Conservation (phyloP, 2,888 invertebrate genomes). For the Caprella mutica region DNA sequence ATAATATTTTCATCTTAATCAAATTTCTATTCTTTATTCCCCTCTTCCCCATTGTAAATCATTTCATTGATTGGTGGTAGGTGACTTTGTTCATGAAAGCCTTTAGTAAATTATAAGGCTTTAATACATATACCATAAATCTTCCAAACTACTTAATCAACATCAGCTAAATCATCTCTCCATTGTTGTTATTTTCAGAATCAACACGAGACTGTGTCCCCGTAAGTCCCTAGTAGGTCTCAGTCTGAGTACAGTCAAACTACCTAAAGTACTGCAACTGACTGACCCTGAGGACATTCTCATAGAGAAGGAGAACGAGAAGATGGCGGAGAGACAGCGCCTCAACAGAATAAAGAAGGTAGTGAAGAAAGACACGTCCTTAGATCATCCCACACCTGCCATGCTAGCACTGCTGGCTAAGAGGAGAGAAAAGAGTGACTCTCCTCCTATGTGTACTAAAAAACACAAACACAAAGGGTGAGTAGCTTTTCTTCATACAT, state of each 20-base stretch:
- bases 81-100: background rate
- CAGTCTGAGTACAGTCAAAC: slow-evolving; percentile 27
- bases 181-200: slow-evolving; percentile 8
- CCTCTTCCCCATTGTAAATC: too few species aligned
- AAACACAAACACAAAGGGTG: slow-evolving; percentile 30
- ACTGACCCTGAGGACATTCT: slow-evolving; percentile 25
- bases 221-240: slow-evolving; percentile 21
- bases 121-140: background rate
- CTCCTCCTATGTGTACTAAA: slow-evolving; percentile 31
- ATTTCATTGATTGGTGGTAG: too few species aligned
- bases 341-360: slow-evolving; percentile 23
- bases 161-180: background rate
- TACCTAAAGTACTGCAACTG: slow-evolving; percentile 13
- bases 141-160: background rate
- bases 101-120: background rate
- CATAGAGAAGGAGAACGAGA: slow-evolving; percentile 31
- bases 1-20: too few species aligned
- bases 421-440: slow-evolving; percentile 28
- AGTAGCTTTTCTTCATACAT: background rate
- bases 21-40: too few species aligned
- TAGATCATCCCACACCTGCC: slow-evolving; percentile 32
- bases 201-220: slow-evolving; percentile 29
- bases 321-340: slow-evolving; percentile 27
- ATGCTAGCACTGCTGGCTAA: slow-evolving; percentile 33
- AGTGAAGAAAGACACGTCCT: slow-evolving; percentile 26